Evolutionary conservation across 2,113 vertebrate species (phyloP), one percentile per base, ranked within the genome.

Genomic region (Gymnarchus niloticus): DNA sequence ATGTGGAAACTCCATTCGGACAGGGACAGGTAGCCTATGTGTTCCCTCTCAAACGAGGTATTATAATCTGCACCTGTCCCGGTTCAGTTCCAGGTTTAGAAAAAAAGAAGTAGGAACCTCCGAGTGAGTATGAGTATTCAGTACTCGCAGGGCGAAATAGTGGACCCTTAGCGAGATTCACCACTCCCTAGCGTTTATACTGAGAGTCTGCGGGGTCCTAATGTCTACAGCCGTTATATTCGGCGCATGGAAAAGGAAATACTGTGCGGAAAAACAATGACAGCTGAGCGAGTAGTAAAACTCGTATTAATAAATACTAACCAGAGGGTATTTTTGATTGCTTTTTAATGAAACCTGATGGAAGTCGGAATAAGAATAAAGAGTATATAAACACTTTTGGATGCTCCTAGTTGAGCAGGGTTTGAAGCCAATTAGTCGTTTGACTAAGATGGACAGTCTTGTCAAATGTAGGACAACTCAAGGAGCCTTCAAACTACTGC

Each of bases 131-230:
- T 21, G 65, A 73, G 14, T 4, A 17, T 3, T 57, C 81, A 51
- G 37, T 37, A 61, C 56, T 46, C 37, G 12, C 65, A 54, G 85
- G 12, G 85, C 49, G 76, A n/a, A 81, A 83, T 56, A 86, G 88
- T 28, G 51, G 52, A 56, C 89, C 84, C 69, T 52, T 65, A 25
- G 69, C 73, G 73, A 54, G 21, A 77, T 76, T 89, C 89, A 86
- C 87, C 86, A 78, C 91, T 91, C 90, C 89, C 83, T 84, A 80
- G 80, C 87, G 86, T 81, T 83, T 78, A 87, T 85, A 82, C 49
- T 19, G 83, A 85, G 85, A 57, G 89, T 87, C 86, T 87, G 90
- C 49, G 41, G 19, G 86, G 85, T 85, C 84, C 87, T 77, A 85
- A 44, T 65, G 83, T 81, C 85, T 69, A 33, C 77, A 25, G 21